Evolutionary conservation across 2,888 invertebrate species (phyloP), one percentile per base, ranked within the genome.

Genomic region (Stomorhina lunata): DNA sequence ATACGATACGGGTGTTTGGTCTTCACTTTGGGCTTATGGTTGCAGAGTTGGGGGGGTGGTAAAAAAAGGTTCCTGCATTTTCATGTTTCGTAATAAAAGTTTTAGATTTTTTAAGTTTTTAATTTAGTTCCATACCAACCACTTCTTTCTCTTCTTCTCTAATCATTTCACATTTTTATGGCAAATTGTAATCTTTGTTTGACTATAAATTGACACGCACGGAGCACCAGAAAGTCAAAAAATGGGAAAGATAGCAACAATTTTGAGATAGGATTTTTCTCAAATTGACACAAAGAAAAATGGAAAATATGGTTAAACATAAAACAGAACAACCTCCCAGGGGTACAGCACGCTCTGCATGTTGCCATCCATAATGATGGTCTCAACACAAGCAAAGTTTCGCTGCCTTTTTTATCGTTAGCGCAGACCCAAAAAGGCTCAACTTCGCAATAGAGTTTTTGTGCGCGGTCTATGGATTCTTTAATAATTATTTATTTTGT

Each of bases 1-100:
- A 69, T 69, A 43, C 79, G 57, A 69, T 69, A 43, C 79, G 79
- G 79, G 69, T 75, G 55, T 22, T 63, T 7, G 20, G 9, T 73
- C 32, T 59, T 27, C 9, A 4, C 5, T 63, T 69, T 55, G 45
- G 10, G 40, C 45, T 57, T 69, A 20, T 50, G 34, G 5, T 12
- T 43, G 50, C 29, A 15, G n/a, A 34, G 59, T 7, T 63, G 37
- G 29, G 63, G 20, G 57, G 48, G 57, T 29, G n/a, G 86, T 86
- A 29, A 7, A 1, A 32, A 27, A n/a, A n/a, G n/a, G n/a, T 32
- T 68, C 37, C 43, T 87, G 86, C 85, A 88, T 88, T 88, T 88
- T 87, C 84, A 85, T 88, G 86, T 86, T 86, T 59, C 20, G 20
- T 48, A 27, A 45, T 9, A 34, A 66, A 45, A 68, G 20, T 66